Percentiles rank a stretch among this genome's conserved stretches.
These are phyloP conservation scores for Gnathonemus echidnorhynchus DNA, from an alignment of 2,113 vertebrate genomes.

Conservation along the genomic window DNA sequence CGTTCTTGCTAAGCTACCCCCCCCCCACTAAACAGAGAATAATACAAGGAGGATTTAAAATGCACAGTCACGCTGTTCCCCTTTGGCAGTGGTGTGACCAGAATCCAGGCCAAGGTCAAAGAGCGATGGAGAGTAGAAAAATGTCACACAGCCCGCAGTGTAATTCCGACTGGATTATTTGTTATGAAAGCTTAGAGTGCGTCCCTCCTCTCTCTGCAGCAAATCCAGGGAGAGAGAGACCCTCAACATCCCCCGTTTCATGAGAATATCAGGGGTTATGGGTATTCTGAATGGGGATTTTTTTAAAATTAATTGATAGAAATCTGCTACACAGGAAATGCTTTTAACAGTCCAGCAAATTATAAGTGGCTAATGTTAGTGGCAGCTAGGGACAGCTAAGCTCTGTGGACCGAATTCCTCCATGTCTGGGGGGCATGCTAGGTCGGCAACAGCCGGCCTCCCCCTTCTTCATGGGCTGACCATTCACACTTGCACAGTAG, in stretches of 20 bases:
- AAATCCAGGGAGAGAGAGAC: background rate
- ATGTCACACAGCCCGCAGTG: background rate
- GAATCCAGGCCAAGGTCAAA: slow-evolving; percentile 15
- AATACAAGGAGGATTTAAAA: background rate
- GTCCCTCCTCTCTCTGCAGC: slow-evolving; percentile 13
- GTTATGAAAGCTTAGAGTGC: background rate
- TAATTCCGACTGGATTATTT: background rate
- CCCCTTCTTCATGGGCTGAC: background rate
- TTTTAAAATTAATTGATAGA: background rate
- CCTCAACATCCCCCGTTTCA: background rate
- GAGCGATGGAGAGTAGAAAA: background rate
- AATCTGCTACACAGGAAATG: background rate
- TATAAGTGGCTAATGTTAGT: background rate
- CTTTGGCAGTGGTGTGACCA: background rate
- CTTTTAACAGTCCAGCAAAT: background rate
- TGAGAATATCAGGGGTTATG: background rate
- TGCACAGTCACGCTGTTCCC: background rate
- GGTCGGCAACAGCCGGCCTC: background rate
- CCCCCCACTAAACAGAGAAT: background rate
- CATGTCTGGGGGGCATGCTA: background rate
- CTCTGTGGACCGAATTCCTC: background rate
- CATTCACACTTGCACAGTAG: background rate
- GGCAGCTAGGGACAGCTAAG: background rate
- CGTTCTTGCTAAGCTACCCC: background rate
- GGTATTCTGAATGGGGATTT: background rate